phyloP scores from a whole-genome alignment of 2,113 vertebrate genomes.

The Phylloscopus whistleri region DNA sequence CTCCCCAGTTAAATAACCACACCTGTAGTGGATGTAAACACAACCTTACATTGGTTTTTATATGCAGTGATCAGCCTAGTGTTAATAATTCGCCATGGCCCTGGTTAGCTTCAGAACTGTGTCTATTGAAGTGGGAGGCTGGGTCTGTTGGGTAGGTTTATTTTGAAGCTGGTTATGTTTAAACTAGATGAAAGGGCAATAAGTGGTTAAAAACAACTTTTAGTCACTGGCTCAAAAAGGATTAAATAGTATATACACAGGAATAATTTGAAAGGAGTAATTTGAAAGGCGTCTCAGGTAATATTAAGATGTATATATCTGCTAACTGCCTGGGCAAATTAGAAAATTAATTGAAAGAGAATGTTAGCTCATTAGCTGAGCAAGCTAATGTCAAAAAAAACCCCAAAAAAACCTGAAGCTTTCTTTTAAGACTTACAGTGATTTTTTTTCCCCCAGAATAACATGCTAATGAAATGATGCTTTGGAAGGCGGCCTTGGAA shows the following conservation, averaged over 20 bases:
- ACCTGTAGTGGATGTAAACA: not conserved
- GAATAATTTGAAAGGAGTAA: slow-evolving; percentile 27
- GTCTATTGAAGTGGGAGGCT: not conserved
- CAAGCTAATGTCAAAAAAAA: not conserved
- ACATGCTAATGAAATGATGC: not conserved
- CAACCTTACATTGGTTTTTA: not conserved
- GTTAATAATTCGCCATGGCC: not conserved
- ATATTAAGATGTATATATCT: not conserved
- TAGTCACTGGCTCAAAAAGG: not conserved
- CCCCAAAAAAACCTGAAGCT: not conserved
- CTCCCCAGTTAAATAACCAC: not conserved
- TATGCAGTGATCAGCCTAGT: not conserved
- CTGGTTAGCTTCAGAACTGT: not conserved
- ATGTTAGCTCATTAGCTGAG: slow-evolving; percentile 18
- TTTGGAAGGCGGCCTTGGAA: not conserved
- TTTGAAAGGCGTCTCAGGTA: slow-evolving; percentile 16
- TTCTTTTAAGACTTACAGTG: not conserved
- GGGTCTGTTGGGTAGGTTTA: not conserved
- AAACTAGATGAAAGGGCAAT: slow-evolving; percentile 6
- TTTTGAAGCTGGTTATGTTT: not conserved
- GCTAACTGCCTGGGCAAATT: slow-evolving; percentile 26
- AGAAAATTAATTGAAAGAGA: slow-evolving; percentile 46
- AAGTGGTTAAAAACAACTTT: not conserved
- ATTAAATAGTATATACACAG: not conserved
- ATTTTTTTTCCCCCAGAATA: not conserved